These are phyloP conservation scores for Mobula hypostoma DNA, from an alignment of 2,113 vertebrate species.

Conservation along the genomic window DNA sequence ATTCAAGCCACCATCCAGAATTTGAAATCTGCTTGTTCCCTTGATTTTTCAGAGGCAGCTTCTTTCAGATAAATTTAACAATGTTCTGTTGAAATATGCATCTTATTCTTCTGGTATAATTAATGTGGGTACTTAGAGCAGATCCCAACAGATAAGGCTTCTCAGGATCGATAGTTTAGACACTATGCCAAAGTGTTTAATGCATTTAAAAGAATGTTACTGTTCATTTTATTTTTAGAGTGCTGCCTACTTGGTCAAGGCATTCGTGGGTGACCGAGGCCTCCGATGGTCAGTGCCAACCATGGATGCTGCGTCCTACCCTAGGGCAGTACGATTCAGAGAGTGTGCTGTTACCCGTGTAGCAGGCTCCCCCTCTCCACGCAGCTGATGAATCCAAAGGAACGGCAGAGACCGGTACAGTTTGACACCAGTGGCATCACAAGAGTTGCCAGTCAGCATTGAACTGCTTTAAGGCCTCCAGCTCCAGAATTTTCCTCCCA, in stretches of 20 bases:
- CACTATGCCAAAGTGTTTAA: neutral
- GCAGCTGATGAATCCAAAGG: too few relatives aligned
- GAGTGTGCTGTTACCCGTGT: too few relatives aligned
- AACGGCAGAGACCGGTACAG: too few relatives aligned
- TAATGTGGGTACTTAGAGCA: neutral
- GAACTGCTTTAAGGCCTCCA: too few relatives aligned
- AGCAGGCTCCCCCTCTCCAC: too few relatives aligned
- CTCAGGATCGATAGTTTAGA: neutral
- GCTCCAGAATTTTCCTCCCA: too few relatives aligned
- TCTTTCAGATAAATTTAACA: neutral
- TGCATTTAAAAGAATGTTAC: neutral
- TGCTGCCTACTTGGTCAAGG: neutral
- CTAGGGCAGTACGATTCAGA: too few relatives aligned
- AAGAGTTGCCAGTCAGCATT: too few relatives aligned
- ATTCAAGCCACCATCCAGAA: neutral
- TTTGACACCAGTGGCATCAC: too few relatives aligned
- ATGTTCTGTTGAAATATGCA: neutral
- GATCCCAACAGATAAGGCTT: neutral
- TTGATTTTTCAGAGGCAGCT: neutral
- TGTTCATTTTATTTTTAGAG: neutral
- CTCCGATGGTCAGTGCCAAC: too few relatives aligned
- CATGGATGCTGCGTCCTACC: too few relatives aligned
- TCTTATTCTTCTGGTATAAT: neutral
- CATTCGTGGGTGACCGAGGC: neutral
- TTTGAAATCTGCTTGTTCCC: neutral